Evolutionary conservation across 2,888 invertebrate species (phyloP).

Genomic region (Conus canariensis): DNA sequence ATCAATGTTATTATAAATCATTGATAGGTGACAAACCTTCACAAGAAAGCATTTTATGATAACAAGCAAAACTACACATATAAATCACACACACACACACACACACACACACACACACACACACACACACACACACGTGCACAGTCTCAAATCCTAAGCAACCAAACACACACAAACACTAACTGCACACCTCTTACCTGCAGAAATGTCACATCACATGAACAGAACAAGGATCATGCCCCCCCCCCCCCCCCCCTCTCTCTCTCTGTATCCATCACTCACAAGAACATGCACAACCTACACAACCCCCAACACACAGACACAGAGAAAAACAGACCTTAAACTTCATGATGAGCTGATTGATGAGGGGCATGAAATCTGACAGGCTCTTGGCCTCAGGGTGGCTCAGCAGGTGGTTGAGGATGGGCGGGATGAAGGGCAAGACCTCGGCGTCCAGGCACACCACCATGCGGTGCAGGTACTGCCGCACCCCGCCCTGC

Average conservation of each 20-base stretch:
- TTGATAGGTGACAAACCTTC: too few relatives aligned
- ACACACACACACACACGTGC: background rate
- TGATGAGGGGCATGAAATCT: conserved; percentile 82
- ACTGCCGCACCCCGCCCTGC: conserved; percentile 81
- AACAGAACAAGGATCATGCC: background rate
- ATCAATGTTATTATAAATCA: too few relatives aligned
- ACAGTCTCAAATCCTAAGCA: too few relatives aligned
- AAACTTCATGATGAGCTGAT: conserved; percentile 82
- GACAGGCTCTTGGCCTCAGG: conserved; percentile 77
- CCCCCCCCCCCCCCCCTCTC: too few relatives aligned
- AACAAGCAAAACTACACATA: too few relatives aligned
- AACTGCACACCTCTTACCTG: background rate
- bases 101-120: too few relatives aligned
- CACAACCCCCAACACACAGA: background rate
- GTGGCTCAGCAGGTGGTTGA: conserved; percentile 80
- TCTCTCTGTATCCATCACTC: too few relatives aligned
- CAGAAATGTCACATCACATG: background rate
- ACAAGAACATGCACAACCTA: background rate
- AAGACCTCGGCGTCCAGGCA: conserved; percentile 82
- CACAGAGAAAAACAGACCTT: conserved; percentile 73
- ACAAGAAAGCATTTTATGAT: too few relatives aligned
- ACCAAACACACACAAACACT: background rate
- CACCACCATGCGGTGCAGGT: conserved; percentile 82
- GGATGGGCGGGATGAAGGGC: conserved; percentile 80
- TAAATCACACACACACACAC: too few relatives aligned